Evolutionary conservation across 2,888 invertebrate species (phyloP).

Genomic region (Criorhina ranunculi): DNA sequence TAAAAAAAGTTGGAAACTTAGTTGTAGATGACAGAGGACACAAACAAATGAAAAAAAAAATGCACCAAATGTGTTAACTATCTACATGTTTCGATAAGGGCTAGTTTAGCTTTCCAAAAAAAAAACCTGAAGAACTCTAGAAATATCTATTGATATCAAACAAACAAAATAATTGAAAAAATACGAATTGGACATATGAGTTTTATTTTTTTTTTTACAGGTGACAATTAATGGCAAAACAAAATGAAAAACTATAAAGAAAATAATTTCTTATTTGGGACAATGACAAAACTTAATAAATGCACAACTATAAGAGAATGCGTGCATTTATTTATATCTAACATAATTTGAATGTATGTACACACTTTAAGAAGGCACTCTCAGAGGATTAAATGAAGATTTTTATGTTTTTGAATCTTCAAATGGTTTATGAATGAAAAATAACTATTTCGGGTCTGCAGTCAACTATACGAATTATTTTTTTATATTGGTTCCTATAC

Average conservation of each 20-base stretch:
- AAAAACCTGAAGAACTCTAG: slow-evolving; percentile 43
- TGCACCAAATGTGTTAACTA: slow-evolving; percentile 54
- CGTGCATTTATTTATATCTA: slow-evolving; percentile 44
- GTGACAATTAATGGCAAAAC: slow-evolving; percentile 59
- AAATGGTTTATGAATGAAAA: slow-evolving; percentile 53
- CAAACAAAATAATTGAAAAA: slow-evolving; percentile 42
- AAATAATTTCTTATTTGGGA: slow-evolving; percentile 16
- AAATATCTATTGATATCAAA: slow-evolving; percentile 32
- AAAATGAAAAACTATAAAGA: slow-evolving; percentile 27
- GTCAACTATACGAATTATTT: slow-evolving; percentile 80
- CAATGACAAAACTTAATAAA: slow-evolving; percentile 47
- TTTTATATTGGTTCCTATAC: slow-evolving; percentile 53
- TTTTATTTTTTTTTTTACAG: slow-evolving; percentile 54
- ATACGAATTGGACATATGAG: slow-evolving; percentile 46
- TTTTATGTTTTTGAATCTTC: slow-evolving; percentile 37
- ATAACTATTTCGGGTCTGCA: slow-evolving; percentile 84
- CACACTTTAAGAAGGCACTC: slow-evolving; percentile 43
- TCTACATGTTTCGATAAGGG: slow-evolving; percentile 67
- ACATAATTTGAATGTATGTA: slow-evolving; percentile 36
- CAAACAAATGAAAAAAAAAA: slow-evolving; percentile 25
- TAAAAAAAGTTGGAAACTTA: slow-evolving; percentile 20
- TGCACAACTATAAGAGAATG: slow-evolving; percentile 51
- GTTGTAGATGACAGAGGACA: slow-evolving; percentile 20
- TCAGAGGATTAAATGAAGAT: slow-evolving; percentile 45
- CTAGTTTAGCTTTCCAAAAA: slow-evolving; percentile 51